Percentiles rank a stretch among this genome's conserved stretches.
These are phyloP conservation scores for Nilaparvata lugens DNA, from an alignment of 1,140 invertebrate species.

Conservation along the genomic window DNA sequence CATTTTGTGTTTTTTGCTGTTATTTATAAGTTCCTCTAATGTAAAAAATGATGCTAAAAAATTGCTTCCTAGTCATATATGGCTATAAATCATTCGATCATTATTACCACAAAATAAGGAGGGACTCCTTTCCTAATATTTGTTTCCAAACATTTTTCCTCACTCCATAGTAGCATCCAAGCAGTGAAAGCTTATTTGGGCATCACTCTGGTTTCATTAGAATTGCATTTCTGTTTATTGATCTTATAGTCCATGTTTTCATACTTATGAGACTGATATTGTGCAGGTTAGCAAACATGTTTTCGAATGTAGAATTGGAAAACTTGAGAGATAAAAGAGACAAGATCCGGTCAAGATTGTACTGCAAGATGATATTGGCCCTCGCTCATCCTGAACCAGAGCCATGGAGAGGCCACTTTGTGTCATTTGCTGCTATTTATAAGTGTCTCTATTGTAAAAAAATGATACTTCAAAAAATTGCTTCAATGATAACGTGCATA, in stretches of 20 bases:
- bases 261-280: conserved; percentile 17
- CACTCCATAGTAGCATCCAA: too few species aligned
- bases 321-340: conserved; percentile 67
- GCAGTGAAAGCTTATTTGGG: too few species aligned
- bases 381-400: conserved; percentile 60
- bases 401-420: conserved; percentile 63
- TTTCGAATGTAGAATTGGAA: conserved; percentile 70
- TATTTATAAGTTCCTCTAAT: too few species aligned
- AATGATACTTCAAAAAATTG: conserved; percentile 29
- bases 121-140: too few species aligned
- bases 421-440: conserved; percentile 62
- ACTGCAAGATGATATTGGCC: conserved; percentile 68
- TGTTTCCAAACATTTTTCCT: too few species aligned
- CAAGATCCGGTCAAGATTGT: conserved; percentile 71
- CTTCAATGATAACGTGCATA: conserved; percentile 20
- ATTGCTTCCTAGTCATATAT: too few species aligned
- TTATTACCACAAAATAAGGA: too few species aligned
- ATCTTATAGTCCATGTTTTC: neutral
- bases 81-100: too few species aligned
- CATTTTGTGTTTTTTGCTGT: too few species aligned
- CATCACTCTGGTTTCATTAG: neutral
- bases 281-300: conserved; percentile 62
- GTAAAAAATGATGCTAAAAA: too few species aligned
- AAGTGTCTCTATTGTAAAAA: conserved; percentile 48
- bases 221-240: neutral